Evolutionary conservation across 1,140 invertebrate species (phyloP).

Genomic region (Drosophila hydei): DNA sequence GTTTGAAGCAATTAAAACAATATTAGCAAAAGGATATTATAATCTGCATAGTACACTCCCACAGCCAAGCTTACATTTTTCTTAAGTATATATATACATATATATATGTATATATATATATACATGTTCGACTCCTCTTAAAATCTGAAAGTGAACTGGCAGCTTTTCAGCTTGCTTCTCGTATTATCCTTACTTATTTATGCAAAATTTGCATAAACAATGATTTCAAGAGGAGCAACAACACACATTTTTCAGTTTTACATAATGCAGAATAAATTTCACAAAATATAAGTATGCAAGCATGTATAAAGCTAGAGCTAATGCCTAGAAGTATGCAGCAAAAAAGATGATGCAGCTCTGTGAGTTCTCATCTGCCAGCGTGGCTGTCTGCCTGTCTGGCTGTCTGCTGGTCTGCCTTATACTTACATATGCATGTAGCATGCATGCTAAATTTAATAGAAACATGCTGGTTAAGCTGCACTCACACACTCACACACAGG

Average conservation of each 20-base stretch:
- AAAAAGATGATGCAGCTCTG: conserved; percentile 47
- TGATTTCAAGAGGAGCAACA: conserved; percentile 47
- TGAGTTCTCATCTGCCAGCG: neutral
- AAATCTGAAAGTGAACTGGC: conserved; percentile 62
- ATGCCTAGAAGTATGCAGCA: conserved; percentile 48
- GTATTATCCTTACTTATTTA: conserved; percentile 58
- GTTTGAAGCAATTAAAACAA: conserved; percentile 65
- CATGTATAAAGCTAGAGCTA: neutral
- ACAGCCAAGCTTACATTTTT: neutral
- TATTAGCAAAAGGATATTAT: conserved; percentile 64
- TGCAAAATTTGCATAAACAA: conserved; percentile 71
- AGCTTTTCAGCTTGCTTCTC: conserved; percentile 56
- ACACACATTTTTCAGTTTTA: conserved; percentile 35
- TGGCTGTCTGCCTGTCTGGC: neutral
- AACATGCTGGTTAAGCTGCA: conserved; percentile 29
- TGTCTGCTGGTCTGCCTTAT: conserved; percentile 2
- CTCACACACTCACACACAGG: conserved; percentile 2
- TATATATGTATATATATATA: neutral
- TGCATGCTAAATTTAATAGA: conserved; percentile 31
- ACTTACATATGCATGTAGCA: conserved; percentile 8
- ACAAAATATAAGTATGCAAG: conserved; percentile 24
- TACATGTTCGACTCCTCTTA: conserved; percentile 20
- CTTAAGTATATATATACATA: neutral
- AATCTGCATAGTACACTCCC: conserved; percentile 59
- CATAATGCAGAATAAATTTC: conserved; percentile 30